Percentiles rank a stretch among this genome's conserved stretches.
These are phyloP conservation scores for Steinernema hermaphroditum DNA, from an alignment of 2,888 invertebrate species.

Conservation along the genomic window DNA sequence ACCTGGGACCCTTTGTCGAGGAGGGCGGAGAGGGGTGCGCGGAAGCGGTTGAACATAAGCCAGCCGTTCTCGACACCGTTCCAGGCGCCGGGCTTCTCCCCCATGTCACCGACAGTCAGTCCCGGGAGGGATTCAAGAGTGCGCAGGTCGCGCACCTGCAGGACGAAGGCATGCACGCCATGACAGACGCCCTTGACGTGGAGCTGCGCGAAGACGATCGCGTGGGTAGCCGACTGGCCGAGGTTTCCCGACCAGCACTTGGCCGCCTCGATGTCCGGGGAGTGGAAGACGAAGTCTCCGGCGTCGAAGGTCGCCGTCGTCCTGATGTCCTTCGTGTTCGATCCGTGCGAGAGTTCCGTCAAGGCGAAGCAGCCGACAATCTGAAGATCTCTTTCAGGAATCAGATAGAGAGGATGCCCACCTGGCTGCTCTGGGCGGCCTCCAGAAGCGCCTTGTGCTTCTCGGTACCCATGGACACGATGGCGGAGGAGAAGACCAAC, in stretches of 20 bases:
- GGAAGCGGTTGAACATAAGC: conserved; percentile 72
- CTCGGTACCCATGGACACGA: conserved; percentile 67
- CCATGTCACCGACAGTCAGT: conserved; percentile 85
- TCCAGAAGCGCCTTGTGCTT: conserved; percentile 65
- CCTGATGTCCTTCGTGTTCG: conserved; percentile 83
- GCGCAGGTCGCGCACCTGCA: conserved; percentile 79
- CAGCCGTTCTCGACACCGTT: conserved; percentile 89
- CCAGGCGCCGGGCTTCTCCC: conserved; percentile 81
- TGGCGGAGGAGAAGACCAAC: conserved; percentile 67
- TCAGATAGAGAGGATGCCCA: neutral
- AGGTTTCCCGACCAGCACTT: conserved; percentile 87
- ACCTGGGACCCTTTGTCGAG: conserved; percentile 88
- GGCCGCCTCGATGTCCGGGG: conserved; percentile 79
- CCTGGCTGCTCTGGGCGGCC: conserved; percentile 56
- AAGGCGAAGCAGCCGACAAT: conserved; percentile 81
- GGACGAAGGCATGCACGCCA: conserved; percentile 86
- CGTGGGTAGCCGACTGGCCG: conserved; percentile 78
- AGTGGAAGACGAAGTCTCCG: conserved; percentile 76
- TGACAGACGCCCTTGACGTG: conserved; percentile 71
- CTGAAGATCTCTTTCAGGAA: conserved; percentile 61
- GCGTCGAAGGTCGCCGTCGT: conserved; percentile 82
- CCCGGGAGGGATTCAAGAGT: conserved; percentile 75
- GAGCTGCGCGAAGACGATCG: conserved; percentile 84
- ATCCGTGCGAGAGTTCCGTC: conserved; percentile 88
- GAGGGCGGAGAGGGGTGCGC: conserved; percentile 82